Percentiles rank a stretch among this genome's conserved stretches.
phyloP scores from a whole-genome alignment of 2,113 vertebrate genomes.

The Gymnarchus niloticus region DNA sequence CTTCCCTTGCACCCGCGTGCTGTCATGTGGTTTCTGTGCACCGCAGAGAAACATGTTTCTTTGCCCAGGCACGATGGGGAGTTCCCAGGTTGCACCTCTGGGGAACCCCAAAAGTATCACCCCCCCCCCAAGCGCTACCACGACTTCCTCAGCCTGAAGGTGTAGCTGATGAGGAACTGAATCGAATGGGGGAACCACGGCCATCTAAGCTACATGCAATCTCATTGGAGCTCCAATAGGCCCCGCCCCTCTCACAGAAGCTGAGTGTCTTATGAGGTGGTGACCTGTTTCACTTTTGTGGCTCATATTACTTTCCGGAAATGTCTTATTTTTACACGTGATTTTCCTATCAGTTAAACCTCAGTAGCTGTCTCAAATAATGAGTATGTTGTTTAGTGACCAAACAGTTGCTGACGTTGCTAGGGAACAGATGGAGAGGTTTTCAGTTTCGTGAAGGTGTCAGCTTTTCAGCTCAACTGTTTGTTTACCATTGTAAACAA shows the following conservation, averaged over 20 bases:
- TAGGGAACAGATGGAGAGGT: neutral
- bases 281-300: too few relatives aligned
- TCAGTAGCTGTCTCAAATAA: neutral
- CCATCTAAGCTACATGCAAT: neutral
- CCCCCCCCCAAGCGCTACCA: neutral
- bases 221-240: too few relatives aligned
- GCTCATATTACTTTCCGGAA: neutral
- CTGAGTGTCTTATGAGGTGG: too few relatives aligned
- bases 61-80: neutral
- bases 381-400: neutral
- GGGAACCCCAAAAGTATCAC: neutral
- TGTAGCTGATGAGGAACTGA: neutral
- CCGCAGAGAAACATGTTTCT: neutral
- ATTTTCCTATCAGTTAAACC: neutral
- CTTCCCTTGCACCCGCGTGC: neutral
- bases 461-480: neutral
- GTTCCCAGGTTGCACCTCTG: neutral
- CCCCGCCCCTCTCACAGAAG: neutral
- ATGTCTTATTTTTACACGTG: neutral
- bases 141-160: neutral
- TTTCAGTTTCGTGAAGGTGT: neutral
- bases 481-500: too few relatives aligned
- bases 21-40: neutral
- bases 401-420: neutral
- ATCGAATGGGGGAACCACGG: neutral